Base-by-base conservation (phyloP, 2,797 vertebrate genomes). In the Octomys mimax region DNA sequence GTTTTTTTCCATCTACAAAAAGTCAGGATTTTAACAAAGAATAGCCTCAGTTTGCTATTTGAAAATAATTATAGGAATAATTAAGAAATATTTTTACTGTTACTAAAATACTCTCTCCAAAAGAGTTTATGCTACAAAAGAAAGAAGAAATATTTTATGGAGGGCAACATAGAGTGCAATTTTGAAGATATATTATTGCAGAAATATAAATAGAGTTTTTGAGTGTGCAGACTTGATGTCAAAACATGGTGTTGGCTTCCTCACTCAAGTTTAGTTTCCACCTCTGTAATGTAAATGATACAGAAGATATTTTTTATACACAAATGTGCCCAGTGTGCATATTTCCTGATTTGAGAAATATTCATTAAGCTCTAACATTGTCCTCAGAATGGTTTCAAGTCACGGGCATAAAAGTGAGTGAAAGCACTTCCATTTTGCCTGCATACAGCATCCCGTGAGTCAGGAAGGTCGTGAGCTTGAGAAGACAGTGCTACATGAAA, bases 51-150 rank as follows among this genome's bases (percentile, higher is more conserved):
- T 49, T 96, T 66, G 5, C 46, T 85, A 52, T 87, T 95, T 92
- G 87, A 85, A 95, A 95, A 87, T 39, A 94, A 87, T n/a, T 77
- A 49, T n/a, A 57, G 24, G 26, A 77, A 90, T 88, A 94, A 62
- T 78, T 91, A 77, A 59, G 33, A 6, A 91, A 85, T 96, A 33
- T 70, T 87, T 94, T 86, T 18, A 79, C 80, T 83, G 89, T 11
- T 95, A 42, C n/a, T 39, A 8, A 92, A 92, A 68, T 19, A 52
- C 26, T 61, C 4, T 80, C 19, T 91, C 59, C 62, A 97, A 96
- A 49, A 21, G 0, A 89, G 10, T 59, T 61, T 66, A 85, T 88
- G 6, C 4, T 78, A 33, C 73, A 62, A 39, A 94, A 82, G 26
- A 96, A 96, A 94, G 62, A 78, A 88, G 8, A 70, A 24, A 0